A percentile compares a stretch with the other conserved stretches of the same genome.
phyloP scores from a whole-genome alignment of 2,113 vertebrate genomes.

The Chauna torquata region DNA sequence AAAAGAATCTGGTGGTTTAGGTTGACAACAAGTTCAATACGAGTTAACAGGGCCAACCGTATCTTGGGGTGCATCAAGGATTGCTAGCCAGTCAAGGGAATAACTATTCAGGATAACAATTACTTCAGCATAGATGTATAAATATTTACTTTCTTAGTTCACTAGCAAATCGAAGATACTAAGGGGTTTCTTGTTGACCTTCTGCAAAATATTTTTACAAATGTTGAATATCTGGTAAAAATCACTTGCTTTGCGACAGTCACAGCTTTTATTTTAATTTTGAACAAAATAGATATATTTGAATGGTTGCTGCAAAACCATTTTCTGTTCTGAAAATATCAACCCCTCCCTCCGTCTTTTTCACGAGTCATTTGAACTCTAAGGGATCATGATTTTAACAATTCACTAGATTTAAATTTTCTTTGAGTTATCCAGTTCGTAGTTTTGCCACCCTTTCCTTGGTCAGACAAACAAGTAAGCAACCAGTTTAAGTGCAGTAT shows the following conservation, averaged over 20 bases:
- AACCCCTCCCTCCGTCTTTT: no score
- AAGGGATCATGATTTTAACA: not conserved
- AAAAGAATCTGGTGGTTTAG: no score
- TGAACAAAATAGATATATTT: not conserved
- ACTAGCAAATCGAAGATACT: not conserved
- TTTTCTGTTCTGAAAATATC: not conserved
- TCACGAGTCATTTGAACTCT: not conserved
- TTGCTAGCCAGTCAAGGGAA: no score
- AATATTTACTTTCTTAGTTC: not conserved
- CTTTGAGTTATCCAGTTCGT: not conserved
- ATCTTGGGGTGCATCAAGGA: no score
- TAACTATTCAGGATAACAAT: not conserved
- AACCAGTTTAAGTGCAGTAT: not conserved
- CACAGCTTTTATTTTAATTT: not conserved
- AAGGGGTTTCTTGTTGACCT: not conserved
- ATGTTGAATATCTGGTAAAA: not conserved
- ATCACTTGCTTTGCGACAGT: not conserved
- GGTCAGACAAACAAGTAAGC: not conserved
- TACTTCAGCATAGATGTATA: not conserved
- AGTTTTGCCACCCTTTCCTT: not conserved
- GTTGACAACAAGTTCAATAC: no score
- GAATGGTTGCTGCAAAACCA: not conserved
- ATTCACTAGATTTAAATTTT: not conserved
- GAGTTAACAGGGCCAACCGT: no score
- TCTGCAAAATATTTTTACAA: not conserved